phyloP scores from a whole-genome alignment of 2,113 vertebrate species.

The Haliaeetus leucogaster region DNA sequence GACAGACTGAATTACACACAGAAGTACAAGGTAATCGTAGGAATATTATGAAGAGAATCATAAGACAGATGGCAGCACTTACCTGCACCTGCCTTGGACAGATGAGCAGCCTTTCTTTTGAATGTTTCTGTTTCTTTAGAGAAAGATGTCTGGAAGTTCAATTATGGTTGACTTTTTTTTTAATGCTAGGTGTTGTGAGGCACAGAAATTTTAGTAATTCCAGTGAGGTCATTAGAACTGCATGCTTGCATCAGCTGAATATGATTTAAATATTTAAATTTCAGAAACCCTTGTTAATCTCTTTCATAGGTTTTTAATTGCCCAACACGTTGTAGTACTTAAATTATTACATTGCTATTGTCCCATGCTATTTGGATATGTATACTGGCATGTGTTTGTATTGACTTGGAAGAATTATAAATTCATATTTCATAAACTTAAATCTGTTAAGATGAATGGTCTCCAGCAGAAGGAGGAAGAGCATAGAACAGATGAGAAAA shows the following conservation, averaged over 20 bases:
- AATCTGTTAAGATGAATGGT: not conserved
- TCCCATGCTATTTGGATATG: not conserved
- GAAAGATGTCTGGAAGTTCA: not conserved
- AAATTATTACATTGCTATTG: not conserved
- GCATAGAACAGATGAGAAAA: not conserved
- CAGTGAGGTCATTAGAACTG: not conserved
- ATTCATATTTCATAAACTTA: not conserved
- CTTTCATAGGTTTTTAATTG: not conserved
- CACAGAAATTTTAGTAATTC: not conserved
- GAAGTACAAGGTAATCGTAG: not conserved
- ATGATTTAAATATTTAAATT: not conserved
- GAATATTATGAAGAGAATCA: not conserved
- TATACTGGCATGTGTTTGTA: not conserved
- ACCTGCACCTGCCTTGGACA: constrained; percentile 19
- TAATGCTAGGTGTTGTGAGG: not conserved
- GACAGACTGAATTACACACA: not conserved
- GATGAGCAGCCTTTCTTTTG: not conserved
- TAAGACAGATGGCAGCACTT: constrained; percentile 50
- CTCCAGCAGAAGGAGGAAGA: not conserved
- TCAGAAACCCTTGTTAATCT: not conserved
- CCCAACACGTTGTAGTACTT: not conserved
- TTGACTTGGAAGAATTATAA: not conserved
- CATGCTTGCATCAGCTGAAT: not conserved
- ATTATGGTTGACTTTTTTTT: not conserved
- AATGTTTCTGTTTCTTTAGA: not conserved